Conservation (phyloP, 30 jellyfish, hydroid and myxozoan genomes). For the Cassiopea xamachana region DNA sequence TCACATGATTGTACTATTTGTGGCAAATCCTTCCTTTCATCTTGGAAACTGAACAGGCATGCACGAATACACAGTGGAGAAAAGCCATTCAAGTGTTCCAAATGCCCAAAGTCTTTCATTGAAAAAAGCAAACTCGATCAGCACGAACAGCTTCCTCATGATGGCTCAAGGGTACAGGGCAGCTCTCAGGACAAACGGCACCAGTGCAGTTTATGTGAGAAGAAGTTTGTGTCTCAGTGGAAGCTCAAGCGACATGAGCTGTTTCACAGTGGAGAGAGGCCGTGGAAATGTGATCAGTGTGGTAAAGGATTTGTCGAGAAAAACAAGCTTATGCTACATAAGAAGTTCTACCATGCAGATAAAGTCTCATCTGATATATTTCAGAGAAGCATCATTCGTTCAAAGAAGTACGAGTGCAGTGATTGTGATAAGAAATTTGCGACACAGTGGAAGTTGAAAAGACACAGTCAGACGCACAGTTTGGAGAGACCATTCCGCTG, state of each 20-base stretch:
- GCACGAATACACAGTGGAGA: constrained; percentile 72
- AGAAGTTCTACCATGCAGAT: constrained; percentile 45
- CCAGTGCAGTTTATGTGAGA: constrained; percentile 55
- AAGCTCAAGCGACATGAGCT: constrained; percentile 56
- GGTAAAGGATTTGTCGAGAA: constrained; percentile 74
- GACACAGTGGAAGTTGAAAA: constrained; percentile 71
- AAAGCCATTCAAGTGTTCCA: constrained; percentile 69
- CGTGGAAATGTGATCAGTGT: constrained; percentile 70
- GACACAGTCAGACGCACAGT: constrained; percentile 81
- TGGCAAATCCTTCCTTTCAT: constrained; percentile 57
- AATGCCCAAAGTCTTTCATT: constrained; percentile 47
- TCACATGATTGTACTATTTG: constrained; percentile 60
- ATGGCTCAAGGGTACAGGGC: constrained; percentile 31
- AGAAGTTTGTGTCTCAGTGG: constrained; percentile 71
- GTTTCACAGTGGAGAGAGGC: constrained; percentile 76
- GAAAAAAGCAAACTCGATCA: constrained; percentile 72
- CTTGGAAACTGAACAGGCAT: constrained; percentile 77
- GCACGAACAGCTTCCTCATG: constrained; percentile 67
- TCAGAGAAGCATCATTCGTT: constrained; percentile 17
- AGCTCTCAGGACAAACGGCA: constrained; percentile 50
- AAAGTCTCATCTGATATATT: constrained; percentile 31
- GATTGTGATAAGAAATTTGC: constrained; percentile 71
- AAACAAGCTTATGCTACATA: constrained; percentile 54
- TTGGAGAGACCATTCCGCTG: constrained; percentile 69
- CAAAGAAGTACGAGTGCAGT: constrained; percentile 49